phyloP scores from a whole-genome alignment of 1,140 invertebrate genomes.

The Drosophila nasuta region DNA sequence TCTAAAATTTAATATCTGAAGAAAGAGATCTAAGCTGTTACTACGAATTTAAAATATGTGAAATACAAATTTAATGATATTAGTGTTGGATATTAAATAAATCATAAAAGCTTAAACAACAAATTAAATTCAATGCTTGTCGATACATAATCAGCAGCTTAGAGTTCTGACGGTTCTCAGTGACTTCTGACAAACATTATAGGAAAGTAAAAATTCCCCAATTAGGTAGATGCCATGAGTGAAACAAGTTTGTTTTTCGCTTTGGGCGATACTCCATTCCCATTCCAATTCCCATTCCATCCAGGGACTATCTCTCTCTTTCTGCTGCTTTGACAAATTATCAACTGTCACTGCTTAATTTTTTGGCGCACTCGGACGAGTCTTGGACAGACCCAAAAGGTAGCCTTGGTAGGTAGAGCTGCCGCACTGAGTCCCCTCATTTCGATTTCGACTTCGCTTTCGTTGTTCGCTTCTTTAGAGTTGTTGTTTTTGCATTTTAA shows the following conservation, averaged over 20 bases:
- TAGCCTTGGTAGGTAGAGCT: conserved; percentile 31
- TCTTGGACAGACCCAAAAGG: conserved; percentile 23
- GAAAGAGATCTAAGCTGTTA: too few relatives aligned
- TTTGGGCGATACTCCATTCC: not conserved
- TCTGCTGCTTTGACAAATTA: conserved; percentile 77
- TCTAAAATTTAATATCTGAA: too few relatives aligned
- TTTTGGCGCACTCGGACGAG: conserved; percentile 74
- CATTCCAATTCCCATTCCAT: not conserved
- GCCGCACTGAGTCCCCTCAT: conserved; percentile 18
- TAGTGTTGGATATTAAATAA: too few relatives aligned
- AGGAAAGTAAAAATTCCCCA: not conserved
- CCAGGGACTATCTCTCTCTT: not conserved
- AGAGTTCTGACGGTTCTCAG: too few relatives aligned
- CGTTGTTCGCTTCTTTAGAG: conserved; percentile 9
- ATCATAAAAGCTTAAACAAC: too few relatives aligned
- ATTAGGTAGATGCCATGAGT: conserved; percentile 13
- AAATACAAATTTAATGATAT: too few relatives aligned
- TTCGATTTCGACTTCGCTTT: conserved; percentile 14
- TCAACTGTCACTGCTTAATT: conserved; percentile 83
- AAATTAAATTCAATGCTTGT: too few relatives aligned
- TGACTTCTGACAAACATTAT: conserved; percentile 4
- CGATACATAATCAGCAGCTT: too few relatives aligned
- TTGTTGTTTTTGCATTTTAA: conserved; percentile 51
- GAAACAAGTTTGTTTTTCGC: conserved; percentile 62
- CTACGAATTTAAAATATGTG: too few relatives aligned